Base-by-base conservation (phyloP, 2,797 vertebrate species). In the Acestrorhynchus altus region DNA sequence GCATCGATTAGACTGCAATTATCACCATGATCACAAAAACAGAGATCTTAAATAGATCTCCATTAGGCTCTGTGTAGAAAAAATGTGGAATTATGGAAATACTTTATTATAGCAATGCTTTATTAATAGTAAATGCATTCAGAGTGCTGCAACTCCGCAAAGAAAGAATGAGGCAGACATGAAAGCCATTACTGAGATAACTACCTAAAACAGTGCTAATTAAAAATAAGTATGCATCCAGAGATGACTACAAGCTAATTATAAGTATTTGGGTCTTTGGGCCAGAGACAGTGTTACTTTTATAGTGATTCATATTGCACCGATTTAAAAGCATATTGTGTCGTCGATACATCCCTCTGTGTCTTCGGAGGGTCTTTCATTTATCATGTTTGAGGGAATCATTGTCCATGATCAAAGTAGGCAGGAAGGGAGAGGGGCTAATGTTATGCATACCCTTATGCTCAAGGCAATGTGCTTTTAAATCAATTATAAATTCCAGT, bases 81-180 rank as follows among this genome's bases (percentile, higher is more conserved):
- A 92, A 89, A 88, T 86, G 85, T 83, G 84, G 83, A 92, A 91
- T 92, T 93, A 92, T 93, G 90, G 88, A 92, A 92, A 93, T 92
- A 76, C 85, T 85, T 90, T 83, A 90, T 90, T 91, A n/a, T n/a
- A n/a, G n/a, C n/a, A n/a, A n/a, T n/a, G n/a, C n/a, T n/a, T n/a
- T n/a, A 93, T 92, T 93, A 91, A 92, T 89, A 92, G 89, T 81
- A 81, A 87, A 84, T 81, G 79, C 77, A 68, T 87, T 87, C 83
- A 88, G 90, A 91, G 88, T 87, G 77, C 64, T 68, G 70, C 86
- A 89, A 85, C 85, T 86, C 61, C 28, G 83, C 86, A 87, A 91
- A 91, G 91, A 90, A 87, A 88, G 20, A 63, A 61, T 35, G n/a
- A 61, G 83, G 77, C 77, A 87, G 89, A 89, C 86, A 89, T 87